phyloP scores from a whole-genome alignment of 1,140 invertebrate species.

The Triops cancriformis region DNA sequence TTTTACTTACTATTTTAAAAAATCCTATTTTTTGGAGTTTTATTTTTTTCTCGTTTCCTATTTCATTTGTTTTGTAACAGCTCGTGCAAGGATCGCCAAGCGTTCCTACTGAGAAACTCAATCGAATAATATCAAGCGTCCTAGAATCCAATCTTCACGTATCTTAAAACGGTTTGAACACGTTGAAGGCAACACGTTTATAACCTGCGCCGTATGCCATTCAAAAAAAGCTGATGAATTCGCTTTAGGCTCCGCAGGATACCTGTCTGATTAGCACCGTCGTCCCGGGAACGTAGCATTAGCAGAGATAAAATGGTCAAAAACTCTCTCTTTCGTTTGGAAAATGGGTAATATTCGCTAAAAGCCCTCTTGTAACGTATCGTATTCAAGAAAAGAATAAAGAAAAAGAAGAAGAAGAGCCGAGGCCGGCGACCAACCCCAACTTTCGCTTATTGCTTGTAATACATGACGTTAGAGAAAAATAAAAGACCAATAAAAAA shows the following conservation, averaged over 20 bases:
- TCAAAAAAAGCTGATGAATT: neutral
- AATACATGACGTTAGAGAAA: constrained; percentile 1
- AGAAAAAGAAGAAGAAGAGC: neutral
- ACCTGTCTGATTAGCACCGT: neutral
- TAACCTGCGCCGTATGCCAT: neutral
- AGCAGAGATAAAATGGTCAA: neutral
- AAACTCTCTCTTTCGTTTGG: neutral
- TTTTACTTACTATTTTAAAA: too few species aligned
- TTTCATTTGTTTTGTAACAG: too few species aligned
- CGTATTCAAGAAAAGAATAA: neutral
- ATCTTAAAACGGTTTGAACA: neutral
- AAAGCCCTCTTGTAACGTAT: neutral
- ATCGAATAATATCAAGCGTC: too few species aligned
- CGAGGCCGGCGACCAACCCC: neutral
- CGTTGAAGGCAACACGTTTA: neutral
- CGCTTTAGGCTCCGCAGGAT: constrained; percentile 2
- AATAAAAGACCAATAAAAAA: constrained; percentile 14
- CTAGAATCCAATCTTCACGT: too few species aligned
- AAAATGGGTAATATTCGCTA: neutral
- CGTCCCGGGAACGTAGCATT: neutral
- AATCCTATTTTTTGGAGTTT: too few species aligned
- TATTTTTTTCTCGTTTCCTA: too few species aligned
- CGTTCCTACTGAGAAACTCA: too few species aligned
- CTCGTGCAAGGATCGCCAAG: too few species aligned
- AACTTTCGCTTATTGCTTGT: constrained; percentile 14